Base-by-base conservation (phyloP, 2,888 invertebrate genomes). In the Agriotes lineatus region DNA sequence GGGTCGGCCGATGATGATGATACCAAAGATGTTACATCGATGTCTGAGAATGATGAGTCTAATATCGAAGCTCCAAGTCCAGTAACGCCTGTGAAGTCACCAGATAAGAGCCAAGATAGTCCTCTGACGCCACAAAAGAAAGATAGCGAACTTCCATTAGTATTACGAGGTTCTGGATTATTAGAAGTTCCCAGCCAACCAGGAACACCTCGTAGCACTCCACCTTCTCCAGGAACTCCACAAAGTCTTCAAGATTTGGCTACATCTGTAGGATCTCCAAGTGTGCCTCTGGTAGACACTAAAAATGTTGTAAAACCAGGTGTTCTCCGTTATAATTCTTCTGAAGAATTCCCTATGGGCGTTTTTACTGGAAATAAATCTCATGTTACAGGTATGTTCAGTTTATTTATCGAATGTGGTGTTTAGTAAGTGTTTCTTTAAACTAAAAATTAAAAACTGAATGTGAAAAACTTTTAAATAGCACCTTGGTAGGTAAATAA, bases 21-120 rank as follows among this genome's bases (percentile, higher is more conserved):
- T 74, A 81, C 84, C 61, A 89, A 89, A 77, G 89, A 88, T 71
- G 87, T 88, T 60, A 91, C 90, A 2, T 92, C 91, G n/a, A 90
- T 91, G 85, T 93, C 93, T 0, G 93, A 93, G 78, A 91, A 89
- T 76, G 91, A 91, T 80, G 93, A 93, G 81, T 88, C 87, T 73
- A 88, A 88, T 75, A 87, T 87, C 73, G 88, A 88, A 76, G 86
- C 87, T 0, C 88, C 88, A 19, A 88, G 87, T 79, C 89, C 90
- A 1, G 85, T 88, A 0, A 86, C 88, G 0, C 90, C 91, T 19
- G 89, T 90, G 0, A 88, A 90, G 63, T 90, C 90, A 0, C 91
- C 91, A 0, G 88, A 88, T 39, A 87, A 88, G 64, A 85, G 87
- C 33, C 87, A 87, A 3, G 88, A 89, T 7, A 84, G 83, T 69